Percentiles rank a stretch among this genome's conserved stretches.
Conservation (phyloP, 2,888 invertebrate genomes). For the Drosophila pegasa region DNA sequence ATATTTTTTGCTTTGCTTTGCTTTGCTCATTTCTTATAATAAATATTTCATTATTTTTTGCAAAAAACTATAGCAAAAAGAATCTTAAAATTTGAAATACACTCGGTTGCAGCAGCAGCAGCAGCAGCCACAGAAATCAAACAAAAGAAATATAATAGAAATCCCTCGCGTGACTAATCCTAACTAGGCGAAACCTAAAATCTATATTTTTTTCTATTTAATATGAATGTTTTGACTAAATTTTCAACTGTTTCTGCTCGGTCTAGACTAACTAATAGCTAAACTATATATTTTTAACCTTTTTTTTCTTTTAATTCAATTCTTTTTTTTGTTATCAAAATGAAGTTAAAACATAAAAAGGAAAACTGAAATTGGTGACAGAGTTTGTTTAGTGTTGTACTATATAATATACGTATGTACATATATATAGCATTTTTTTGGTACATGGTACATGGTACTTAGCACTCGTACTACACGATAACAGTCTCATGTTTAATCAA, state of each 20-base stretch:
- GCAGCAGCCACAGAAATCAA: conserved; percentile 1
- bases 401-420: conserved; percentile 18
- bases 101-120: conserved; percentile 14
- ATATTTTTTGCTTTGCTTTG: conserved; percentile 21
- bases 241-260: conserved; percentile 5
- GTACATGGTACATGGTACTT: conserved; percentile 24
- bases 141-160: not conserved
- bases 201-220: not conserved
- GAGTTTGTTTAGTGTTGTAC: conserved; percentile 24
- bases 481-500: conserved; percentile 26
- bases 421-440: conserved; percentile 23
- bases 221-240: not conserved
- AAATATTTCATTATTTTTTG: not conserved
- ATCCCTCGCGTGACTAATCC: not conserved
- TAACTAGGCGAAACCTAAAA: not conserved
- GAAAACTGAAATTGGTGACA: conserved; percentile 17
- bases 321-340: not conserved
- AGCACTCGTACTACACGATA: conserved; percentile 41
- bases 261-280: conserved; percentile 20
- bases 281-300: not conserved
- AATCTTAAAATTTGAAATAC: conserved; percentile 8
- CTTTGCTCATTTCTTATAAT: conserved; percentile 9
- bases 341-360: conserved; percentile 13
- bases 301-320: not conserved
- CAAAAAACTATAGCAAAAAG: conserved; percentile 10